Base-by-base conservation (phyloP, 1,140 invertebrate species). In the Copidosoma floridanum region DNA sequence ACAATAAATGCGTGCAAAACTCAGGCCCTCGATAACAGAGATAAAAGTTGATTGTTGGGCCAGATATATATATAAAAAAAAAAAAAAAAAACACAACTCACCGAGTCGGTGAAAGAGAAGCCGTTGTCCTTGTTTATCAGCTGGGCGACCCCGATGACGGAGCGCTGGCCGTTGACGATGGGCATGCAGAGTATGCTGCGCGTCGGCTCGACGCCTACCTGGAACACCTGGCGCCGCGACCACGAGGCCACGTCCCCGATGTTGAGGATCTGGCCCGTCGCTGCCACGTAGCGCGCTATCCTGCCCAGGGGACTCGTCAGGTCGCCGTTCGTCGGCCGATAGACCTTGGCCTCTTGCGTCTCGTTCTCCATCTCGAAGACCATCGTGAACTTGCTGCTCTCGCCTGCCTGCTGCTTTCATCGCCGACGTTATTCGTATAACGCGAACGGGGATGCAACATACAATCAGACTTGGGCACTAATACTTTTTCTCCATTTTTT, bases 111-210 rank as follows among this genome's bases (percentile, higher is more conserved):
- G 24, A 63, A 63, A 14, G 61, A 52, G 50, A 53, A 23, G 1
- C 55, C 50, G 37, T 44, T 63, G 40, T 63, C 89, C 86, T 97
- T 97, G 75, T 97, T 97, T 37, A 97, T 93, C 24, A 97, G 82
- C 70, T 97, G 95, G 43, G 92, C 92, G 0, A 97, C 95, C 16
- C 95, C 95, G 65, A 96, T 94, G 3, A 96, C 89, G 40, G 84
- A 84, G 65, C 89, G 89, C 72, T 93, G 88, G 4, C 91, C 92
- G 76, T 95, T 95, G 21, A 92, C 89, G 61, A 96, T 95, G 0
- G 93, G 93, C 90, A 95, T 94, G 69, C 91, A 94, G 1, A 94
- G 83, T 68, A 94, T 91, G 29, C 89, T 90, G 54, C 84, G 83
- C 0, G 89, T 87, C 14, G 79, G 84, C 64, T 83, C 78, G 63